phyloP scores from a whole-genome alignment of 1,140 invertebrate genomes.

The Aphelinus atriplicis region DNA sequence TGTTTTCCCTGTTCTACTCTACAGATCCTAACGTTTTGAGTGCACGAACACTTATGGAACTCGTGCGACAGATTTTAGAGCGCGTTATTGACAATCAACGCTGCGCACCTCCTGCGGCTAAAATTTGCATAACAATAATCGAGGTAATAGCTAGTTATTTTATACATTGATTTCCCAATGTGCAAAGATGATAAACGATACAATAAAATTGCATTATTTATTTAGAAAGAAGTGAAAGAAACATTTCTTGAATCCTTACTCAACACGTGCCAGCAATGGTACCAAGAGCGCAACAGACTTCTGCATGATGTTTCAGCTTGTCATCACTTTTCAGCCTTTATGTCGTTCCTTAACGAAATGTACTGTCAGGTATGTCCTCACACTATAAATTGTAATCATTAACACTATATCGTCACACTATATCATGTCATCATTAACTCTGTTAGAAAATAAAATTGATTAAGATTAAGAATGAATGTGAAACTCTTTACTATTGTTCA shows the following conservation, averaged over 20 bases:
- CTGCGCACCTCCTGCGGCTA: constrained; percentile 81
- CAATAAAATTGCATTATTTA: neutral
- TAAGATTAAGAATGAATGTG: too few relatives aligned
- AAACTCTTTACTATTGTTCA: too few relatives aligned
- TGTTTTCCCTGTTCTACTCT: neutral
- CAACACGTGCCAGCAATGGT: constrained; percentile 90
- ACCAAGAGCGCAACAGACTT: constrained; percentile 82
- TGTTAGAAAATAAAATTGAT: too few relatives aligned
- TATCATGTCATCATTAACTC: too few relatives aligned
- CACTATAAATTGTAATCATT: too few relatives aligned
- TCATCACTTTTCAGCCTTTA: constrained; percentile 75
- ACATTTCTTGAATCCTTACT: constrained; percentile 88
- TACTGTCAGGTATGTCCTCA: constrained; percentile 74
- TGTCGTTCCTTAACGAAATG: constrained; percentile 89
- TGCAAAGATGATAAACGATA: too few relatives aligned
- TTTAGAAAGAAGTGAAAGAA: constrained; percentile 80
- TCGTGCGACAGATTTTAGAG: constrained; percentile 82
- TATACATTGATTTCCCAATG: too few relatives aligned
- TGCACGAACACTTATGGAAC: constrained; percentile 83
- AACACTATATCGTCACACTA: too few relatives aligned
- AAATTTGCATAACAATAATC: constrained; percentile 84
- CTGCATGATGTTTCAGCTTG: constrained; percentile 54
- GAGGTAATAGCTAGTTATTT: constrained; percentile 65
- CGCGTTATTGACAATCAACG: constrained; percentile 81
- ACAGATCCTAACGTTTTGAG: constrained; percentile 81